phyloP scores from a whole-genome alignment of 2,797 vertebrate species.

The Nyctibius grandis region DNA sequence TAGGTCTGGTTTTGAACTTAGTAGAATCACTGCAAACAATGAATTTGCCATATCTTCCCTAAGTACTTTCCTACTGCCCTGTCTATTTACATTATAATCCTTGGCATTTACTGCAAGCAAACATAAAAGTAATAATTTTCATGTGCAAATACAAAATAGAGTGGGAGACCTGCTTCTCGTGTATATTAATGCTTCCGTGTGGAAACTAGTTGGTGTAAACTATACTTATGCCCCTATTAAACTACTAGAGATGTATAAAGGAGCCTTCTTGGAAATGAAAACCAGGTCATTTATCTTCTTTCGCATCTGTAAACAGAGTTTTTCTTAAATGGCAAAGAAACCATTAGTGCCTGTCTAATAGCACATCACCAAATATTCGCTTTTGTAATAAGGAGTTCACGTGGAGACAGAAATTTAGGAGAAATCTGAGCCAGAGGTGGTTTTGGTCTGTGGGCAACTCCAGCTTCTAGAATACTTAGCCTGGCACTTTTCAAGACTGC shows the following conservation, averaged over 20 bases:
- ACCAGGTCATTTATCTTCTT: neutral
- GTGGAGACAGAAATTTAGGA: neutral
- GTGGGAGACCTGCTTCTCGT: neutral
- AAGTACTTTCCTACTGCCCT: neutral
- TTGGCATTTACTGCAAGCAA: neutral
- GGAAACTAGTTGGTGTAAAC: neutral
- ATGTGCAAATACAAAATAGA: neutral
- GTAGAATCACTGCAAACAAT: constrained; percentile 32
- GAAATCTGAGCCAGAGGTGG: neutral
- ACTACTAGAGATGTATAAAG: neutral
- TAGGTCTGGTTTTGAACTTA: constrained; percentile 36
- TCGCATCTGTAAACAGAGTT: neutral
- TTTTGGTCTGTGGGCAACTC: neutral
- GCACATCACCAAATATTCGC: neutral
- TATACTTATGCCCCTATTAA: neutral
- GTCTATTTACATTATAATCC: constrained; percentile 8
- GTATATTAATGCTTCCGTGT: neutral
- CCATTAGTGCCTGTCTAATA: neutral
- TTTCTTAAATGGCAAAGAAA: neutral
- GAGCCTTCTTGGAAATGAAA: neutral
- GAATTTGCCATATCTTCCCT: constrained; percentile 3
- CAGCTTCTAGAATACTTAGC: neutral
- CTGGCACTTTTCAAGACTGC: neutral
- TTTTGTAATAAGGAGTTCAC: neutral
- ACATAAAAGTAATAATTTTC: neutral